phyloP scores from a whole-genome alignment of 2,113 vertebrate genomes.

The Prochilodus magdalenae region DNA sequence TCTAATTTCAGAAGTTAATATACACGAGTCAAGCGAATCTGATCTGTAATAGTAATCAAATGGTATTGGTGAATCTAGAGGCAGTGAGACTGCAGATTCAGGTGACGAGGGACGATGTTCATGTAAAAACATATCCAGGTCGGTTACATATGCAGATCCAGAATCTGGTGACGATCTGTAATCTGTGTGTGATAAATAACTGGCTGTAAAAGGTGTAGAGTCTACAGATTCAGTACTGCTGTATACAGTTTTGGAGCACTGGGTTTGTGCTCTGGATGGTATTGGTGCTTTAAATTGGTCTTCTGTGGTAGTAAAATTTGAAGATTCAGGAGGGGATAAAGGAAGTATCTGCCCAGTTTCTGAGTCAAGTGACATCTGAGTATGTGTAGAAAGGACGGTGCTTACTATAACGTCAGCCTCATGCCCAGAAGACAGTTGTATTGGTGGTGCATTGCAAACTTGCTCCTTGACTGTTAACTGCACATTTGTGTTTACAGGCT shows the following conservation, averaged over 20 bases:
- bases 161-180: slow-evolving; percentile 46
- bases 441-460: not conserved
- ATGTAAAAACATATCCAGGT: slow-evolving; percentile 16
- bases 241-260: not conserved
- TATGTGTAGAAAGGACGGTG: not conserved
- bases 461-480: not conserved
- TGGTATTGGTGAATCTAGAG: slow-evolving; percentile 57
- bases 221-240: not conserved
- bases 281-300: slow-evolving; percentile 39
- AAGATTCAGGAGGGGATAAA: slow-evolving; percentile 15
- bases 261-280: slow-evolving; percentile 28
- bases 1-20: slow-evolving; percentile 39
- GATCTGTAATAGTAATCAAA: slow-evolving; percentile 46
- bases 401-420: slow-evolving; percentile 28
- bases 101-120: slow-evolving; percentile 56
- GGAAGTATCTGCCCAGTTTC: slow-evolving; percentile 27
- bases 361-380: slow-evolving; percentile 65
- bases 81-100: slow-evolving; percentile 45
- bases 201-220: slow-evolving; percentile 6
- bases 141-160: slow-evolving; percentile 33
- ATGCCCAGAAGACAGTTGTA: slow-evolving; percentile 6
- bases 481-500: slow-evolving; percentile 2
- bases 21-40: slow-evolving; percentile 38
- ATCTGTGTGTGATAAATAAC: slow-evolving; percentile 16
- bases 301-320: slow-evolving; percentile 5